These are phyloP conservation scores for Paratrypauchen microcephalus DNA, from an alignment of 2,797 vertebrate species.

Conservation along the genomic window DNA sequence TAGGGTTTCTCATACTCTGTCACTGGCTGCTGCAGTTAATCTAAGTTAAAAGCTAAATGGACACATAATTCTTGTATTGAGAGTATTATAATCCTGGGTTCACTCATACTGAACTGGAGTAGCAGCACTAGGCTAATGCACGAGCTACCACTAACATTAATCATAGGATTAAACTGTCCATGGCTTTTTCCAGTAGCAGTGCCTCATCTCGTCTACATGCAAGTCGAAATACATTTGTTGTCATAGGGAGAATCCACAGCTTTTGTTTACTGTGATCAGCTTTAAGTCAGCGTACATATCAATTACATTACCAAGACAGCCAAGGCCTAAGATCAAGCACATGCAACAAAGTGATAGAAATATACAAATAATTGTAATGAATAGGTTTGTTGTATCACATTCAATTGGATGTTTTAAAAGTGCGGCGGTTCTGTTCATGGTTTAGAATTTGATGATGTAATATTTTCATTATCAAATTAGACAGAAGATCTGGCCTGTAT, in stretches of 20 bases:
- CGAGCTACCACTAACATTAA: slow-evolving; percentile 51
- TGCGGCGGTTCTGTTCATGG: too few relatives aligned
- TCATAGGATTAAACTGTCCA: slow-evolving; percentile 13
- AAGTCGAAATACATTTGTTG: neutral
- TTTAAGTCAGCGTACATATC: neutral
- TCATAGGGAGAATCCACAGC: neutral
- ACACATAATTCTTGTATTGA: slow-evolving; percentile 73
- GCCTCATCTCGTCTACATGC: neutral
- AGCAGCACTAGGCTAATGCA: slow-evolving; percentile 9
- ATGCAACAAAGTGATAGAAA: neutral
- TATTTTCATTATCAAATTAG: too few relatives aligned
- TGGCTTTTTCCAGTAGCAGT: neutral
- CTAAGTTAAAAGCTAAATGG: slow-evolving; percentile 82
- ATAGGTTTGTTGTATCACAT: neutral
- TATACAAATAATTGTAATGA: neutral
- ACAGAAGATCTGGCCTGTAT: too few relatives aligned
- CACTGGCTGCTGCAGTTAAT: slow-evolving; percentile 66
- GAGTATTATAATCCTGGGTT: slow-evolving; percentile 68
- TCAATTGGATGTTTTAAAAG: too few relatives aligned
- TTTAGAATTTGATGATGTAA: too few relatives aligned
- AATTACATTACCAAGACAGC: neutral
- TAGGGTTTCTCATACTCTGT: slow-evolving; percentile 3
- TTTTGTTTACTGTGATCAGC: neutral
- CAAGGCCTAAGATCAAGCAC: neutral
- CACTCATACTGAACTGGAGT: slow-evolving; percentile 18